A percentile compares a stretch with the other conserved stretches of the same genome.
Evolutionary conservation across 2,888 invertebrate genomes (phyloP).

Genomic region (Acleris holmiana): DNA sequence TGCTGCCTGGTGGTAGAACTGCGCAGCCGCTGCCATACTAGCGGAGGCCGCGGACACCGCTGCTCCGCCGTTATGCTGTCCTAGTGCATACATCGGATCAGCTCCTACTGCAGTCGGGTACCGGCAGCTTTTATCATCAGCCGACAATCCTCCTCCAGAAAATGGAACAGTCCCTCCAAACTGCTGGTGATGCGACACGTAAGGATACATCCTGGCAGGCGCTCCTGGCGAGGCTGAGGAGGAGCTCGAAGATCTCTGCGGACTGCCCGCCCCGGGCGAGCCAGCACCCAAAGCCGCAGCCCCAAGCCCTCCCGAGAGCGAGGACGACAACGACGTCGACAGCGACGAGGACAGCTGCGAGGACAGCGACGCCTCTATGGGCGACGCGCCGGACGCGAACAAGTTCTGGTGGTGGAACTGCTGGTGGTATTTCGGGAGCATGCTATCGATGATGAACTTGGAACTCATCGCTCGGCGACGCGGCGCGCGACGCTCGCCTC

Average conservation of each 20-base stretch:
- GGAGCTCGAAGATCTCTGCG: conserved; percentile 86
- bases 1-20: conserved; percentile 95
- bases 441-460: conserved; percentile 99
- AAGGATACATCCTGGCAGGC: conserved; percentile 95
- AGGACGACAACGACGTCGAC: conserved; percentile 82
- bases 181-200: conserved; percentile 93
- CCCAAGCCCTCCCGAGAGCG: conserved; percentile 86
- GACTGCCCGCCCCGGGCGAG: conserved; percentile 84
- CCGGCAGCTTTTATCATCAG: conserved; percentile 91
- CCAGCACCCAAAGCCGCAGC: conserved; percentile 86
- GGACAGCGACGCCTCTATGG: conserved; percentile 87
- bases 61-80: conserved; percentile 89
- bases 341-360: conserved; percentile 85
- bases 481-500: conserved; percentile 84
- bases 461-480: conserved; percentile 94
- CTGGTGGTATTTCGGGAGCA: conserved; percentile 96
- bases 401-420: conserved; percentile 87
- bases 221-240: conserved; percentile 89
- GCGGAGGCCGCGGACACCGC: conserved; percentile 87
- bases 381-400: conserved; percentile 88
- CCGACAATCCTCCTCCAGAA: conserved; percentile 87
- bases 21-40: conserved; percentile 89
- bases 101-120: conserved; percentile 87
- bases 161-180: conserved; percentile 88
- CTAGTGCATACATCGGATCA: conserved; percentile 92